Conservation (phyloP, 2,888 invertebrate genomes). For the Ornithoptera priamus region DNA sequence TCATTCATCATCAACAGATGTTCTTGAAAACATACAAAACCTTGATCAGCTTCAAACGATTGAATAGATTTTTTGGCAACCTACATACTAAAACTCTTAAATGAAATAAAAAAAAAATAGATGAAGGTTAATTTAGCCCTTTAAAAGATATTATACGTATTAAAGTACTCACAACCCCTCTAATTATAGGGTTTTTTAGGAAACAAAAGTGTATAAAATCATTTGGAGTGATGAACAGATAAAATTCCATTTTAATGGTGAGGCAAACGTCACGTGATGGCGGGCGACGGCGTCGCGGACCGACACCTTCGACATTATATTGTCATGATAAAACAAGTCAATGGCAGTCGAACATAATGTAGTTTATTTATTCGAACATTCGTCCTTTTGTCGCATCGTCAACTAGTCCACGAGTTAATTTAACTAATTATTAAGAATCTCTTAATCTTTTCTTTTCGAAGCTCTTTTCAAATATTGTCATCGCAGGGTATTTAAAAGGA, state of each 20-base stretch:
- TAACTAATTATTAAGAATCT: background rate
- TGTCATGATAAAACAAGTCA: slow-evolving; percentile 22
- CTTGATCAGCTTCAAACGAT: too few species aligned
- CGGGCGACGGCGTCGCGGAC: slow-evolving; percentile 4
- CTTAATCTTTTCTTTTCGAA: too few species aligned
- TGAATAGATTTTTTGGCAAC: too few species aligned
- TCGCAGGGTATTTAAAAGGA: too few species aligned
- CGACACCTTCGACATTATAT: slow-evolving; percentile 15
- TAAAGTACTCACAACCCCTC: too few species aligned
- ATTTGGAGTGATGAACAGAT: slow-evolving; percentile 4
- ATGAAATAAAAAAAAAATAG: background rate
- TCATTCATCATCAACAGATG: too few species aligned
- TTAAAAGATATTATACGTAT: too few species aligned
- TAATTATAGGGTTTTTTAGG: too few species aligned
- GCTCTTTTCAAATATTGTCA: too few species aligned
- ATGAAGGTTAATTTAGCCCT: too few species aligned
- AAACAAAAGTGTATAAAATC: background rate
- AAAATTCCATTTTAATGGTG: slow-evolving; percentile 3
- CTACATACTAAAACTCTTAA: background rate
- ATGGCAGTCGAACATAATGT: background rate
- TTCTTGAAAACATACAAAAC: too few species aligned
- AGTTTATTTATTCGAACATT: background rate
- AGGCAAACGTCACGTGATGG: slow-evolving; percentile 7
- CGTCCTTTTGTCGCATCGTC: background rate
- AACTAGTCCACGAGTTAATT: background rate